Conservation (phyloP, 2,113 vertebrate genomes). For the Caloenas nicobarica region DNA sequence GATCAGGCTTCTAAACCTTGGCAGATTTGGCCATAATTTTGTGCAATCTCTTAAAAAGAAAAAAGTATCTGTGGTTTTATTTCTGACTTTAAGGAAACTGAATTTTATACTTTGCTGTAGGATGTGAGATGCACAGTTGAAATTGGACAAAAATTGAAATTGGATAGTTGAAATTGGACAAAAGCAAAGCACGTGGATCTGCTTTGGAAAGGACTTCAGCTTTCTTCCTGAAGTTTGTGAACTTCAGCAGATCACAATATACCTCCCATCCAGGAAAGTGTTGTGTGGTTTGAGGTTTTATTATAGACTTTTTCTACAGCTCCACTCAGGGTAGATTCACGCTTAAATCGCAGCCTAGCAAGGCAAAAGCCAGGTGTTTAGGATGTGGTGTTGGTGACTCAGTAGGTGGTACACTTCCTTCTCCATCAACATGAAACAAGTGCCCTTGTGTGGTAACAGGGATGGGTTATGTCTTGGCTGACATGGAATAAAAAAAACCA, state of each 20-base stretch:
- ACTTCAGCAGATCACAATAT: not conserved
- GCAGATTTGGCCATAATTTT: not conserved
- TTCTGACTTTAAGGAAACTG: not conserved
- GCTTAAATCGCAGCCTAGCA: not conserved
- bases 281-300: not conserved
- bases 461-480: constrained; percentile 31
- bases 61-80: not conserved
- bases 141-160: not conserved
- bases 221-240: not conserved
- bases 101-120: not conserved
- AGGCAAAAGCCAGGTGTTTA: constrained; percentile 49
- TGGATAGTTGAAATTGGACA: not conserved
- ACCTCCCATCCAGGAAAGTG: not conserved
- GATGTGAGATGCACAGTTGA: not conserved
- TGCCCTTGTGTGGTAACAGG: constrained; percentile 39
- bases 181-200: not conserved
- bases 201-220: not conserved
- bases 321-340: not conserved
- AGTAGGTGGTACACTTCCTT: constrained; percentile 59
- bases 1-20: not conserved
- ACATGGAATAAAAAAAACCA: not conserved
- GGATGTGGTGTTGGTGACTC: constrained; percentile 63
- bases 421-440: constrained; percentile 4
- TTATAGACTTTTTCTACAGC: not conserved
- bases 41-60: not conserved